Conservation (phyloP, 2,888 invertebrate genomes). For the Griposia aprilina region DNA sequence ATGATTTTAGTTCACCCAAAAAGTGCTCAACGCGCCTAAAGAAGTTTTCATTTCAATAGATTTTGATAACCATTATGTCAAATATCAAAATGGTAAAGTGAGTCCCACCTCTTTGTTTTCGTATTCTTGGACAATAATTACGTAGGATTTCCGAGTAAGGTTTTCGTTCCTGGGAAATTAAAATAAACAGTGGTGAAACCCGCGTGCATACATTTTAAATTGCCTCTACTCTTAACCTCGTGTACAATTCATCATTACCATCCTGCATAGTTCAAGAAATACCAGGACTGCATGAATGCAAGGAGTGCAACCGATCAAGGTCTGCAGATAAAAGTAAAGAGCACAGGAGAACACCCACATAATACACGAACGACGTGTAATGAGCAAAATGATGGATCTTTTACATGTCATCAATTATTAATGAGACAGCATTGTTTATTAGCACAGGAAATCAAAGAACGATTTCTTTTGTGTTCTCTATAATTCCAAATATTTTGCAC, state of each 20-base stretch:
- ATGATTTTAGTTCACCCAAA: too few relatives aligned
- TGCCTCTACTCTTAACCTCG: background rate
- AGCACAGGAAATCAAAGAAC: background rate
- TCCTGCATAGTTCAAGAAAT: slow-evolving; percentile 44
- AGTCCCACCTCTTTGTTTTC: background rate
- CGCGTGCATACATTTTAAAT: slow-evolving; percentile 6
- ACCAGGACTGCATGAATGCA: slow-evolving; percentile 60
- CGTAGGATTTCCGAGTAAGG: background rate
- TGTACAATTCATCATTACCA: slow-evolving; percentile 42
- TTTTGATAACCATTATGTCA: background rate
- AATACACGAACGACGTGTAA: slow-evolving; percentile 25
- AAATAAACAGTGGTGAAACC: background rate
- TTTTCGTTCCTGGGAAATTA: background rate
- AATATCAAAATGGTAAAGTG: background rate
- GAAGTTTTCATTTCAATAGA: too few relatives aligned
- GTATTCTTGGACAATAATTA: background rate
- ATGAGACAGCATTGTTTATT: background rate
- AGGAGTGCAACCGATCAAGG: slow-evolving; percentile 63
- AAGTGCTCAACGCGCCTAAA: too few relatives aligned
- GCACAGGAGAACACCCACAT: slow-evolving; percentile 37
- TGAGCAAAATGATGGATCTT: slow-evolving; percentile 28
- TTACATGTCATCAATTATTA: background rate
- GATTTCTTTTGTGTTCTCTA: background rate
- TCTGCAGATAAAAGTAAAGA: slow-evolving; percentile 59
- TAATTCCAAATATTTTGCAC: background rate